Base-by-base conservation (phyloP, 2,113 vertebrate genomes). In the Pelodiscus sinensis region DNA sequence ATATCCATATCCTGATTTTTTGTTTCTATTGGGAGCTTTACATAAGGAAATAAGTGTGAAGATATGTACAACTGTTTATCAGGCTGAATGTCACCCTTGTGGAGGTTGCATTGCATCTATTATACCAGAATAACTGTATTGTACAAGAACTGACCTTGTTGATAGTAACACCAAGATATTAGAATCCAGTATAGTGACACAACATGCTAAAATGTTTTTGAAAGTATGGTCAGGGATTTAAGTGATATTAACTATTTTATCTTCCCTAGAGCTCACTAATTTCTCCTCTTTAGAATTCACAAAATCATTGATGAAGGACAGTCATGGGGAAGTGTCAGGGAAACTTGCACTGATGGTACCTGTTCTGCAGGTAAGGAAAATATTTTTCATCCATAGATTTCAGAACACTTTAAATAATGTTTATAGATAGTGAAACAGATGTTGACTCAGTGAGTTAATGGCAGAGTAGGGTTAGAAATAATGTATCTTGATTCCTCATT, bases 1-100 rank as follows among this genome's bases (percentile, higher is more conserved):
- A 94, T 96, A 96, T 97, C 91, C 94, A 95, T 95, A 96, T 95
- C 84, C 94, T 95, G 31, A 29, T 68, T 68, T 68, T n/a, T 31
- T 68, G 94, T 95, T 96, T 92, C 90, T 93, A 83, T 87, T 88
- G 85, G 83, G 81, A 88, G 87, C 91, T 97, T 96, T 94, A 93
- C 79, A 52, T 93, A 90, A 52, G 24, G 55, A 92, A 38, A 90
- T 89, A 93, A 95, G 92, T 88, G 89, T 5, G 80, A 87, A 90
- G 89, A 91, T 93, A 95, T 1, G 3, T 87, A n/a, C 31, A 68
- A 16, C 29, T 94, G 95, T 91, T 56, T 73, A 94, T 82, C 89
- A 95, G 88, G 84, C 90, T 44, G 71, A 44, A 75, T 44, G 38
- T 75, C 22, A 25, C 24, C 6, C 11, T 24, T 75, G 35, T 44